Conservation (phyloP, 2,113 vertebrate genomes). For the Brachirus orientalis region DNA sequence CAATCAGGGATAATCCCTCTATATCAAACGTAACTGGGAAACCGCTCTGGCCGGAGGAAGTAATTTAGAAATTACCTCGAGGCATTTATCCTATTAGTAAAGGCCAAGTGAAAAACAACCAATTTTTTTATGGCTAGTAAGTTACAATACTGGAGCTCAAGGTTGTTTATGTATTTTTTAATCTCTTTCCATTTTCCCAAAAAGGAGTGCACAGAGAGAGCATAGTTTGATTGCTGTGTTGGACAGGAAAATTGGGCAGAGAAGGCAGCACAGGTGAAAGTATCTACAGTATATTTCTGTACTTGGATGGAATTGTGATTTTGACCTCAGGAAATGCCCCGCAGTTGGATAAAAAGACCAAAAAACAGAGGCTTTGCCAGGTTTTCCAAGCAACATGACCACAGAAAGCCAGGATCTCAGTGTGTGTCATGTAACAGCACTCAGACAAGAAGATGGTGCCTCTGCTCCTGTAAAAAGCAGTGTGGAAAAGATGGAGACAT, state of each 20-base stretch:
- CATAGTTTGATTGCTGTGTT: conserved; percentile 1
- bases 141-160: conserved; percentile 43
- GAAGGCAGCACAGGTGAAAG: background rate
- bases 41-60: conserved; percentile 59
- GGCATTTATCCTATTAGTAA: conserved; percentile 71
- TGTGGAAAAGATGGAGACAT: conserved; percentile 19
- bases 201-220: background rate
- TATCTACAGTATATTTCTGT: conserved; percentile 3
- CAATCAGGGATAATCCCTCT: conserved; percentile 65
- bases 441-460: conserved; percentile 44
- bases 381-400: conserved; percentile 31
- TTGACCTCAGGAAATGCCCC: conserved; percentile 29
- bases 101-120: conserved; percentile 53
- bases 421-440: conserved; percentile 23
- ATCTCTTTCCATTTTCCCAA: background rate
- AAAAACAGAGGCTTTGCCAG: conserved; percentile 29
- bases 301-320: conserved; percentile 29
- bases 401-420: conserved; percentile 24
- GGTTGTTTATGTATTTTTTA: conserved; percentile 32
- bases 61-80: conserved; percentile 67
- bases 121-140: conserved; percentile 59
- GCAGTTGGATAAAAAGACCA: conserved; percentile 27
- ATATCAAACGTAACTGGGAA: conserved; percentile 52
- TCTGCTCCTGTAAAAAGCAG: conserved; percentile 24
- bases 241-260: background rate